A percentile compares a stretch with the other conserved stretches of the same genome.
phyloP scores from a whole-genome alignment of 2,113 vertebrate species.

The Rutilus rutilus region DNA sequence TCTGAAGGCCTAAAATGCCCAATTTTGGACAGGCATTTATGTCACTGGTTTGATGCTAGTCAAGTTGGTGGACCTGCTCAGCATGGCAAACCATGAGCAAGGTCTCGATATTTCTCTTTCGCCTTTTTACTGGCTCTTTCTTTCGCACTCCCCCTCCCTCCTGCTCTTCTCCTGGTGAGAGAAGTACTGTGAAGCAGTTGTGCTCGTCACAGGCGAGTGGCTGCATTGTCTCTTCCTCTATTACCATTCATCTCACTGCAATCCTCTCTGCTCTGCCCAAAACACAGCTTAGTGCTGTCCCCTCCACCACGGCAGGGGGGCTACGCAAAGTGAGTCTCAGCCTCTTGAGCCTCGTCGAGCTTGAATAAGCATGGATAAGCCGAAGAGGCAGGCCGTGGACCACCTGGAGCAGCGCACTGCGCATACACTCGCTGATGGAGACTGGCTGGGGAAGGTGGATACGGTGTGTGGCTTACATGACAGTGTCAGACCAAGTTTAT shows the following conservation, averaged over 20 bases:
- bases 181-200: slow-evolving; percentile 40
- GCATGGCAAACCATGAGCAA: neutral
- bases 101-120: slow-evolving; percentile 6
- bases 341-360: slow-evolving; percentile 35
- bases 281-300: slow-evolving; percentile 10
- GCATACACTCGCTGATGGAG: neutral
- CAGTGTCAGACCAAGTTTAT: neutral
- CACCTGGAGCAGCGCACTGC: slow-evolving; percentile 22
- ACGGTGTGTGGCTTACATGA: slow-evolving; percentile 19
- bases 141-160: neutral
- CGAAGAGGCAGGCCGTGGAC: slow-evolving; percentile 11
- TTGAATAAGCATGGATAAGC: slow-evolving; percentile 53
- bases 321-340: slow-evolving; percentile 4
- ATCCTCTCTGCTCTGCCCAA: slow-evolving; percentile 17
- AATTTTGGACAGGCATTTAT: neutral
- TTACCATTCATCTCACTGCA: slow-evolving; percentile 51
- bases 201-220: slow-evolving; percentile 42
- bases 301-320: slow-evolving; percentile 26
- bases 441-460: neutral
- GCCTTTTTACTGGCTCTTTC: neutral
- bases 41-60: neutral
- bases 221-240: slow-evolving; percentile 48
- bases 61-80: neutral
- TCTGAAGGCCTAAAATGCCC: slow-evolving; percentile 6
- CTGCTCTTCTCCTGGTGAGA: slow-evolving; percentile 16